A percentile compares a stretch with the other conserved stretches of the same genome.
These are phyloP conservation scores for Taxidea taxus DNA, from an alignment of 2,113 vertebrate species.

Conservation along the genomic window DNA sequence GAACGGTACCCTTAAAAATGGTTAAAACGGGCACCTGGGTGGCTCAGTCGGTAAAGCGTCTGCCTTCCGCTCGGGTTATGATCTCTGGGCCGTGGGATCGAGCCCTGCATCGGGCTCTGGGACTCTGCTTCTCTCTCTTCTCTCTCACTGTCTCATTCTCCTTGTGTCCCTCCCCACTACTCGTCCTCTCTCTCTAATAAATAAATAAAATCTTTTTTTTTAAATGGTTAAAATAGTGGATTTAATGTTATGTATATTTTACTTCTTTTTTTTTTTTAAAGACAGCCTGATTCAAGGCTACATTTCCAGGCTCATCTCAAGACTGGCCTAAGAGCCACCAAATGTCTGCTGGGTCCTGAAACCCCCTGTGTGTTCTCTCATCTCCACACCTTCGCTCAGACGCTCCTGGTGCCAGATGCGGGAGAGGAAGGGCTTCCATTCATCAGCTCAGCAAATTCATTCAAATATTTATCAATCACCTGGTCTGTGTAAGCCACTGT, in stretches of 20 bases:
- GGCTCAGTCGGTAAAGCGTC: background rate
- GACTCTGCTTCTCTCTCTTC: too few relatives aligned
- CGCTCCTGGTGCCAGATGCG: background rate
- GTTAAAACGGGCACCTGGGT: background rate
- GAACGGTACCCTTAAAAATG: background rate
- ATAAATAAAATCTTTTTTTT: too few relatives aligned
- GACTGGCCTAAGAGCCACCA: background rate
- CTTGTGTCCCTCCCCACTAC: too few relatives aligned
- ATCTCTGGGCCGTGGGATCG: background rate
- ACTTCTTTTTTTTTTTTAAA: too few relatives aligned
- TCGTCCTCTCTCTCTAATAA: too few relatives aligned
- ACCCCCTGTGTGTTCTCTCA: rapidly evolving
- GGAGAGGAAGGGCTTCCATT: background rate
- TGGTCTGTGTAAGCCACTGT: background rate
- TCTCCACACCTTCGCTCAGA: background rate
- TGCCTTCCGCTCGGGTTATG: background rate
- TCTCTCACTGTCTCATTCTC: too few relatives aligned
- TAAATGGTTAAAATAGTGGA: background rate
- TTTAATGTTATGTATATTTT: background rate
- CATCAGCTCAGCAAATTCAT: background rate
- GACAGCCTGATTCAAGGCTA: background rate
- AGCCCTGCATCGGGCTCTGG: background rate
- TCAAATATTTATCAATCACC: background rate
- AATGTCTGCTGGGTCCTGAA: background rate
- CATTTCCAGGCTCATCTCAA: background rate